Base-by-base conservation (phyloP, 2,113 vertebrate genomes). In the Mesembrinibis cayennensis region DNA sequence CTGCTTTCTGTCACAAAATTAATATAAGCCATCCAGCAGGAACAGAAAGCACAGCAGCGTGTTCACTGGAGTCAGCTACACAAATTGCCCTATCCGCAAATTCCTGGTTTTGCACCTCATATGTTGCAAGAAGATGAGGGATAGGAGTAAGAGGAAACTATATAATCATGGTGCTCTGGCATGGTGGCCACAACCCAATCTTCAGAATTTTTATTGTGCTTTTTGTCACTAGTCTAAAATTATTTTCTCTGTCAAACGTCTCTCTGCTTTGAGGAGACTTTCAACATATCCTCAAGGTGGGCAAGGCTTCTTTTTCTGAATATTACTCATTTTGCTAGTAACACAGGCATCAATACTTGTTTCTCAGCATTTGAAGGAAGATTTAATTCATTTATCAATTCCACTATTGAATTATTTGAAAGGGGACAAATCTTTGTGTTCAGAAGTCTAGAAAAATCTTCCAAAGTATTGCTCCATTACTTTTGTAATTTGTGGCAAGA, bases 341-440 rank as follows among this genome's bases (percentile, higher is more conserved):
- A 65, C 44, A 76, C 44, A 77, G 53, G 6, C 62, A 83, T 87
- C 59, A 36, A 71, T 86, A 83, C 23, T 26, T 38, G 29, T 47
- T 95, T 78, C 79, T 78, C n/a, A 78, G 71, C 32, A 52, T 93
- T 72, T 79, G 62, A 87, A 65, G 47, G 49, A 89, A 71, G 70
- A 79, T 72, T 78, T 82, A 79, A 80, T 82, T 93, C 13, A 47
- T 93, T 91, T 92, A 85, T 94, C 86, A 91, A 62, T 72, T 93
- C 29, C 9, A 36, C 12, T 90, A 40, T 23, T 87, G 58, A 94
- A 76, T 87, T 87, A 17, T 90, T 95, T 90, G 72, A 70, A 93
- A 83, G 17, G 22, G 22, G 49, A 82, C n/a, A 82, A n/a, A 67
- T 56, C 52, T 82, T 84, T 95, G 26, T 44, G 20, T 53, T 80